Evolutionary conservation across 2,888 invertebrate species (phyloP).

Genomic region (Deroplatys truncata): DNA sequence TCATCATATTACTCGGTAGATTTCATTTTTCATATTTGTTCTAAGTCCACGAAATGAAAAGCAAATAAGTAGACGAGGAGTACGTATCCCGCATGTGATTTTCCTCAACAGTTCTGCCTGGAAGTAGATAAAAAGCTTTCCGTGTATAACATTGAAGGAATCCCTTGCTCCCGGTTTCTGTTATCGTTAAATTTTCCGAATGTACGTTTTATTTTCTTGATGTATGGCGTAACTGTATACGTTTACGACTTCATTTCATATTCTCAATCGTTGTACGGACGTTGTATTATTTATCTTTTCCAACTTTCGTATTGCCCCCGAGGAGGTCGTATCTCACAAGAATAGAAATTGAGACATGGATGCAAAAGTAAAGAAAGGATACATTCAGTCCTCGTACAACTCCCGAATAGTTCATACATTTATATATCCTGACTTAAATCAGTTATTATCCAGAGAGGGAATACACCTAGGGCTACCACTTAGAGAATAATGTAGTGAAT

Average conservation of each 20-base stretch:
- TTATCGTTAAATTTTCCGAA: neutral
- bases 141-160: neutral
- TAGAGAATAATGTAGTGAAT: too few relatives aligned
- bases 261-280: neutral
- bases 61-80: neutral
- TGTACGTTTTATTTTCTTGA: neutral
- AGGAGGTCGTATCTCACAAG: neutral
- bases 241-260: neutral
- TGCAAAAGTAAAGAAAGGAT: neutral
- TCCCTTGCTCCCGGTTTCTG: neutral
- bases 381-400: too few relatives aligned
- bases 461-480: too few relatives aligned
- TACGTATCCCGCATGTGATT: neutral
- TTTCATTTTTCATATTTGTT: neutral
- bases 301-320: neutral
- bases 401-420: too few relatives aligned
- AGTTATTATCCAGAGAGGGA: too few relatives aligned
- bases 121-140: neutral
- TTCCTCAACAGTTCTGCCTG: neutral
- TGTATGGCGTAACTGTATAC: neutral
- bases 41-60: neutral
- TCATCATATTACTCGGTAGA: neutral
- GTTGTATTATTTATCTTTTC: neutral
- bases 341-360: neutral
- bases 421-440: too few relatives aligned